A percentile compares a stretch with the other conserved stretches of the same genome.
Evolutionary conservation across 2,797 vertebrate genomes (phyloP).

Genomic region (Sebastolobus altivelis): DNA sequence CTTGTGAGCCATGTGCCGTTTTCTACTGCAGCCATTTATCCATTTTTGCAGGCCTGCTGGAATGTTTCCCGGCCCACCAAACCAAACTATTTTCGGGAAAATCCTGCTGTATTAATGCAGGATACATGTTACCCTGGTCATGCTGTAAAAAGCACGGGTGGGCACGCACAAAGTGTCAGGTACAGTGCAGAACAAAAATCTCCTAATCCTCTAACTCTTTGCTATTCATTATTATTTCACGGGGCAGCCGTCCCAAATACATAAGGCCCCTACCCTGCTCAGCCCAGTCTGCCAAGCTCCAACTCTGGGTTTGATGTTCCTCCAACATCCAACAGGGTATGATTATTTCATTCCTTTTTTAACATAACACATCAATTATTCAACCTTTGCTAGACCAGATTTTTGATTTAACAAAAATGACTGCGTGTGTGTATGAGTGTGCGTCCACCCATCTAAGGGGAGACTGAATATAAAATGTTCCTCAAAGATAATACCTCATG

Average conservation of each 20-base stretch:
- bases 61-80: constrained; percentile 26
- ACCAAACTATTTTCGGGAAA: constrained; percentile 40
- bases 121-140: constrained; percentile 38
- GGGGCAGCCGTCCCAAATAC: constrained; percentile 71
- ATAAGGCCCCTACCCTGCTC: constrained; percentile 66
- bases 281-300: constrained; percentile 72
- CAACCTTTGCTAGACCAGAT: constrained; percentile 74
- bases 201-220: constrained; percentile 73
- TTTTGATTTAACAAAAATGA: constrained; percentile 73
- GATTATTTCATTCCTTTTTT: constrained; percentile 82
- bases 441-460: constrained; percentile 47
- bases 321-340: constrained; percentile 78
- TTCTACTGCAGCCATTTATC: constrained; percentile 31
- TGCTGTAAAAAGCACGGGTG: constrained; percentile 51
- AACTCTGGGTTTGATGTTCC: constrained; percentile 77
- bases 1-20: constrained; percentile 22
- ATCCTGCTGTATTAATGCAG: constrained; percentile 34
- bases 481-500: constrained; percentile 67
- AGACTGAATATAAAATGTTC: constrained; percentile 62
- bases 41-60: constrained; percentile 3
- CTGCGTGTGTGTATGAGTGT: constrained; percentile 22
- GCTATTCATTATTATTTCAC: constrained; percentile 76
- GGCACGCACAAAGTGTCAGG: constrained; percentile 71
- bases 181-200: constrained; percentile 75
- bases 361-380: constrained; percentile 82